A percentile compares a stretch with the other conserved stretches of the same genome.
Conservation (phyloP, 2,888 invertebrate species). For the Ormyrus rosae region DNA sequence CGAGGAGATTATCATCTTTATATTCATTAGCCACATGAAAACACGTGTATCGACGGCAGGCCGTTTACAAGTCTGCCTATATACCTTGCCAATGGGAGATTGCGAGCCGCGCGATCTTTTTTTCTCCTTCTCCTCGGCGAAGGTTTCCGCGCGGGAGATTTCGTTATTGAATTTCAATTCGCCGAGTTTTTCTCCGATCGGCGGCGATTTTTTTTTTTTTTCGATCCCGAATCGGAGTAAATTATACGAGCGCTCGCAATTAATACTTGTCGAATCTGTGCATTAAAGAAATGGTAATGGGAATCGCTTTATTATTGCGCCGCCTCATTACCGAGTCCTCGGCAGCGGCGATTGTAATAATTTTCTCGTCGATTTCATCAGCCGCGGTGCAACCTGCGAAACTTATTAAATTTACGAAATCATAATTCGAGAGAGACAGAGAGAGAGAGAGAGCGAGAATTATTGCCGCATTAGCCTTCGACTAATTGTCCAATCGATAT, state of each 20-base stretch:
- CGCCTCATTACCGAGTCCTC: conserved; percentile 7
- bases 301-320: not conserved
- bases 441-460: not conserved
- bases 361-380: conserved; percentile 24
- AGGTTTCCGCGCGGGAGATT: not conserved
- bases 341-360: conserved; percentile 12
- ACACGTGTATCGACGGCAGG: conserved; percentile 40
- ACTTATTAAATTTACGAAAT: conserved; percentile 32
- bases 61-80: not conserved
- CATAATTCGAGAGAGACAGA: not conserved
- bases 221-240: not conserved
- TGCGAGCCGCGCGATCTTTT: conserved; percentile 15
- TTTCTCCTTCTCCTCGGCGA: not conserved
- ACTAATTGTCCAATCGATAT: not conserved
- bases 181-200: not conserved
- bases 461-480: conserved; percentile 8
- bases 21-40: conserved; percentile 44
- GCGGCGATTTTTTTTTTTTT: not conserved
- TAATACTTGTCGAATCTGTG: conserved; percentile 26
- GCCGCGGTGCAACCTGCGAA: not conserved
- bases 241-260: conserved; percentile 18
- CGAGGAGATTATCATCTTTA: conserved; percentile 36
- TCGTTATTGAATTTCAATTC: not conserved
- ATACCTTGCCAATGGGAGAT: not conserved
- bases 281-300: not conserved